phyloP scores from a whole-genome alignment of 2,797 vertebrate genomes.

The Luscinia luscinia region DNA sequence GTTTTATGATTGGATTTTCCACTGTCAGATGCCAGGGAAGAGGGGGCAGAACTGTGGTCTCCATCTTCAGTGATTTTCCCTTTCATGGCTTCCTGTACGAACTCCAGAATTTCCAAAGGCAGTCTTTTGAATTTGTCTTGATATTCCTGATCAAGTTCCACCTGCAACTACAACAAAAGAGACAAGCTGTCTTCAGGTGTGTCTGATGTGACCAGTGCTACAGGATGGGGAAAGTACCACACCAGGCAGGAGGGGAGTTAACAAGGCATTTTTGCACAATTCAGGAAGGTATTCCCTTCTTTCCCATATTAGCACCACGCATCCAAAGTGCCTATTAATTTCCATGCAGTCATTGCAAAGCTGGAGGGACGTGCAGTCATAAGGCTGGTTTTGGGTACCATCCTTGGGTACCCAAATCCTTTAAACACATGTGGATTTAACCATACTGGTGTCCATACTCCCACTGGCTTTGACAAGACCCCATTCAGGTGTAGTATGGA shows the following conservation, averaged over 20 bases:
- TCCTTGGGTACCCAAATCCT: slow-evolving; percentile 17
- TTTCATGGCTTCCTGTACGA: slow-evolving; percentile 96
- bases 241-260: neutral
- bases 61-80: slow-evolving; percentile 85
- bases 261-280: neutral
- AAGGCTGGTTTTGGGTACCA: slow-evolving; percentile 10
- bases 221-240: neutral
- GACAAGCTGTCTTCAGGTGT: slow-evolving; percentile 40
- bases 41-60: slow-evolving; percentile 82
- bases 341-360: slow-evolving; percentile 59
- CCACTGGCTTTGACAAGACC: neutral
- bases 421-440: neutral
- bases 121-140: slow-evolving; percentile 98
- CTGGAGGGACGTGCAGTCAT: neutral
- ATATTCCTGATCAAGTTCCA: slow-evolving; percentile 95
- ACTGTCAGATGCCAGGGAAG: slow-evolving; percentile 74
- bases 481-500: slow-evolving; percentile 5
- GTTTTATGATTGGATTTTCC: slow-evolving; percentile 86
- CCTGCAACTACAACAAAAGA: slow-evolving; percentile 87
- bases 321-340: neutral
- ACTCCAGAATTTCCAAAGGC: slow-evolving; percentile 97
- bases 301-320: neutral
- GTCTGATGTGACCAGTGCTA: neutral
- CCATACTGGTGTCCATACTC: neutral
- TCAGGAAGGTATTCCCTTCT: neutral